phyloP scores from a whole-genome alignment of 2,113 vertebrate genomes.

The Sylvilagus bachmani region DNA sequence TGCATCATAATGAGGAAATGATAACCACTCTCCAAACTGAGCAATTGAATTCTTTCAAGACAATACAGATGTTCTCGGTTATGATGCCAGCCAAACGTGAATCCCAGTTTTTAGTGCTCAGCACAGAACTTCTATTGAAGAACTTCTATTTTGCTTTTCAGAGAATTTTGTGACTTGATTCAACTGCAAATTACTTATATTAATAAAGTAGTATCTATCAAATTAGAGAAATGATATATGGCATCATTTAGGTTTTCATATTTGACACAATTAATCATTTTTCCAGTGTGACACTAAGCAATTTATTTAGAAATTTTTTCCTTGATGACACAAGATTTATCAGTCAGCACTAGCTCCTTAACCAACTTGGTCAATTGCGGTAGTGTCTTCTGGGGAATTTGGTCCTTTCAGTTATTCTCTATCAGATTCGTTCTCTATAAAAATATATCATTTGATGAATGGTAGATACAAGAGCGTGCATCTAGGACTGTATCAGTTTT shows the following conservation, averaged over 20 bases:
- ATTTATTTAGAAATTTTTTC: constrained; percentile 70
- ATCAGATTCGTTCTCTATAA: constrained; percentile 18
- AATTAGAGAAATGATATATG: constrained; percentile 79
- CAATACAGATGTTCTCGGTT: neutral
- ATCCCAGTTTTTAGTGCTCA: neutral
- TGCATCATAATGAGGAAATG: neutral
- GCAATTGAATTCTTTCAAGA: neutral
- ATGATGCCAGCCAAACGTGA: neutral
- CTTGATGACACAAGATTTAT: constrained; percentile 71
- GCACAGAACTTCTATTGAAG: neutral
- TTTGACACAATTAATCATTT: constrained; percentile 77
- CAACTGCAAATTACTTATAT: constrained; percentile 64
- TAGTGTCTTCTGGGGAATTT: constrained; percentile 28
- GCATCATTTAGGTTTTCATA: constrained; percentile 74
- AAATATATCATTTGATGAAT: constrained; percentile 60
- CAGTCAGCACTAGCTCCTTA: constrained; percentile 51
- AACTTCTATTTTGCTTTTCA: constrained; percentile 56
- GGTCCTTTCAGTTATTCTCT: constrained; percentile 44
- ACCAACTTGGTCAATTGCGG: neutral
- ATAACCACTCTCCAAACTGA: neutral
- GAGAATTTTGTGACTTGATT: constrained; percentile 58
- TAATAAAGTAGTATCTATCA: constrained; percentile 73
- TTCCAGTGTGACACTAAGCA: constrained; percentile 64
- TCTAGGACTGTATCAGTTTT: neutral
- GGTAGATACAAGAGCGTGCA: constrained; percentile 14